Conservation (phyloP, 1,140 invertebrate genomes). For the Cyclina sinensis region DNA sequence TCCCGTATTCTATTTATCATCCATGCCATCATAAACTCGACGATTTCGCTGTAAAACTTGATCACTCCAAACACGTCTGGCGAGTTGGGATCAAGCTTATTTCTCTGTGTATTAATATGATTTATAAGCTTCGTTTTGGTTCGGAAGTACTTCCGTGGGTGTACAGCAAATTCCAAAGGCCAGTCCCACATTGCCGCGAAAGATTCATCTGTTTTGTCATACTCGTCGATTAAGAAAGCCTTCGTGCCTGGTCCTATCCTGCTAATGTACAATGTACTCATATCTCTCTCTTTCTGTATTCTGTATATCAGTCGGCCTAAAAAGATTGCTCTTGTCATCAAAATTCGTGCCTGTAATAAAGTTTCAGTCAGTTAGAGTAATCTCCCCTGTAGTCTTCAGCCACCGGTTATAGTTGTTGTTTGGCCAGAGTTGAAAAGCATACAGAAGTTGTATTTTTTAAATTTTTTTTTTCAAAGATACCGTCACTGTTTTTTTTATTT, state of each 20-base stretch:
- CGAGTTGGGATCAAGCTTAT: background rate
- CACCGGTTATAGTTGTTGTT: too few species aligned
- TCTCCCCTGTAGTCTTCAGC: too few species aligned
- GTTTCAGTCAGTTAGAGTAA: too few species aligned
- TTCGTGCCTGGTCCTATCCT: too few species aligned
- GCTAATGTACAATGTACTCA: constrained; percentile 57
- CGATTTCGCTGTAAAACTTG: constrained; percentile 52
- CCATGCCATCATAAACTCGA: constrained; percentile 55
- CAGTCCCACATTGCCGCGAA: constrained; percentile 56
- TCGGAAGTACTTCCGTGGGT: constrained; percentile 15
- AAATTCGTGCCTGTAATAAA: constrained; percentile 13
- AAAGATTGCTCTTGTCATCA: constrained; percentile 13
- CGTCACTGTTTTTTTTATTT: too few species aligned
- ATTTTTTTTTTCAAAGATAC: too few species aligned
- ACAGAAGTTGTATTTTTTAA: too few species aligned
- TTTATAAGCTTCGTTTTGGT: constrained; percentile 23
- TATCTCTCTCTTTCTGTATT: constrained; percentile 55
- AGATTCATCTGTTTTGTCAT: constrained; percentile 48
- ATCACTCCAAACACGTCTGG: constrained; percentile 32
- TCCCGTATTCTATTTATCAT: constrained; percentile 46
- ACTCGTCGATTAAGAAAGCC: constrained; percentile 41
- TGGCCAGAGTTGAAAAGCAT: too few species aligned
- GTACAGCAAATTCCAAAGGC: constrained; percentile 13
- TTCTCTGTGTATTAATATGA: constrained; percentile 51
- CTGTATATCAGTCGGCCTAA: constrained; percentile 31